phyloP scores from a whole-genome alignment of 1,140 invertebrate genomes.

The Orchestia grillus region DNA sequence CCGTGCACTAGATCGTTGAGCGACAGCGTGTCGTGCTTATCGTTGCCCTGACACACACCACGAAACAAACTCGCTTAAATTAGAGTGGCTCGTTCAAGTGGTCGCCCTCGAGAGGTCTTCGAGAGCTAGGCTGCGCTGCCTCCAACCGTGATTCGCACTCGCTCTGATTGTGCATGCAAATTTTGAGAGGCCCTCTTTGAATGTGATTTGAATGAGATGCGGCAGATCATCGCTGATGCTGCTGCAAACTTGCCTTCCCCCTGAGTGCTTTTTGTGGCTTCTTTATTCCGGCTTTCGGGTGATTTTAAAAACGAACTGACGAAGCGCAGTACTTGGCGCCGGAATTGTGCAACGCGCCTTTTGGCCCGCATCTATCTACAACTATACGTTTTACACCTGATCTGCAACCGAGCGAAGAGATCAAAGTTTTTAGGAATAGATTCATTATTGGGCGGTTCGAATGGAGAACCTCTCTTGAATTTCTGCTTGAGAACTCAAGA shows the following conservation, averaged over 20 bases:
- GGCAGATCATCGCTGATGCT: conserved; percentile 54
- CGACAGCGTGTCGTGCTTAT: conserved; percentile 19
- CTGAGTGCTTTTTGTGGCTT: conserved; percentile 21
- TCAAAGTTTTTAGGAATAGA: neutral
- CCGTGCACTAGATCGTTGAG: neutral
- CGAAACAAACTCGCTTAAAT: conserved; percentile 48
- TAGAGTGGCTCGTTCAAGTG: conserved; percentile 47
- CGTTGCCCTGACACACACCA: conserved; percentile 38
- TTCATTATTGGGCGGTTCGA: neutral
- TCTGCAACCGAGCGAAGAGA: neutral
- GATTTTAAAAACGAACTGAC: neutral
- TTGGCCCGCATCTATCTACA: neutral
- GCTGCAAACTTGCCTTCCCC: conserved; percentile 29
- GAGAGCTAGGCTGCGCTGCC: conserved; percentile 29
- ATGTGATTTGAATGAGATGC: conserved; percentile 56
- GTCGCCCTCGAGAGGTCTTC: conserved; percentile 34
- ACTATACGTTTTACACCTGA: neutral
- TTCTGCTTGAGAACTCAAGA: conserved; percentile 19
- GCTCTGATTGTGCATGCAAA: conserved; percentile 49
- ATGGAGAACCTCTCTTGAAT: conserved; percentile 27
- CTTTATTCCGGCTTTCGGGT: neutral
- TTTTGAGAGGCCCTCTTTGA: conserved; percentile 43
- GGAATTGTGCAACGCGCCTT: neutral
- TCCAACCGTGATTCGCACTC: conserved; percentile 38
- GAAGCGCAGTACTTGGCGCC: neutral